Evolutionary conservation across 2,888 invertebrate genomes (phyloP).

Genomic region (Neoscelio sp.): DNA sequence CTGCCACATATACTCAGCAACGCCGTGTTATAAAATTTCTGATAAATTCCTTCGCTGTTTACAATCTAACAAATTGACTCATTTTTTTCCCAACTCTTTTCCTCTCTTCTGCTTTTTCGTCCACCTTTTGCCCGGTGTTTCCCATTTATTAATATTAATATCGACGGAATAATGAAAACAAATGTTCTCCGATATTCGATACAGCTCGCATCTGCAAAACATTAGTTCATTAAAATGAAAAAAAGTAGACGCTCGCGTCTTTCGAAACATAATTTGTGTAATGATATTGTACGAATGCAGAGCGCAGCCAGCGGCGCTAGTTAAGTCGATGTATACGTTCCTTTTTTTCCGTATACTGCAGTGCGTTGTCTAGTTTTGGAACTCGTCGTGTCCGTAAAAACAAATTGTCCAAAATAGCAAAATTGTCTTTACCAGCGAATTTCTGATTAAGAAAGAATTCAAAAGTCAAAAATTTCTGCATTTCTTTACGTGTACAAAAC

Average conservation of each 20-base stretch:
- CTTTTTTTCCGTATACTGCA: conserved; percentile 12
- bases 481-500: too few species aligned
- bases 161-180: conserved; percentile 11
- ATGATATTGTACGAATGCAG: conserved; percentile 40
- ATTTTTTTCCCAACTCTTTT: conserved; percentile 19
- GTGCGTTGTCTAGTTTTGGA: too few species aligned
- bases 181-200: conserved; percentile 12
- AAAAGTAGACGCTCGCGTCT: not conserved
- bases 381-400: too few species aligned
- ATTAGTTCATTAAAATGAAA: conserved; percentile 28
- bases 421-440: too few species aligned
- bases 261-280: conserved; percentile 27
- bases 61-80: conserved; percentile 54
- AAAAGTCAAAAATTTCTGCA: too few species aligned
- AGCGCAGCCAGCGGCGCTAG: conserved; percentile 24
- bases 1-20: conserved; percentile 54
- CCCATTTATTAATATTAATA: conserved; percentile 16
- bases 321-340: conserved; percentile 41
- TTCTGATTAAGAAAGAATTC: too few species aligned
- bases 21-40: conserved; percentile 37
- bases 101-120: not conserved
- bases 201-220: conserved; percentile 5
- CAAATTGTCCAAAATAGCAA: too few species aligned
- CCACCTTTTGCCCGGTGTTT: not conserved
- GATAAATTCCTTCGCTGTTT: conserved; percentile 37